Base-by-base conservation (phyloP, 2,888 invertebrate genomes). In the Copidosoma aretas region DNA sequence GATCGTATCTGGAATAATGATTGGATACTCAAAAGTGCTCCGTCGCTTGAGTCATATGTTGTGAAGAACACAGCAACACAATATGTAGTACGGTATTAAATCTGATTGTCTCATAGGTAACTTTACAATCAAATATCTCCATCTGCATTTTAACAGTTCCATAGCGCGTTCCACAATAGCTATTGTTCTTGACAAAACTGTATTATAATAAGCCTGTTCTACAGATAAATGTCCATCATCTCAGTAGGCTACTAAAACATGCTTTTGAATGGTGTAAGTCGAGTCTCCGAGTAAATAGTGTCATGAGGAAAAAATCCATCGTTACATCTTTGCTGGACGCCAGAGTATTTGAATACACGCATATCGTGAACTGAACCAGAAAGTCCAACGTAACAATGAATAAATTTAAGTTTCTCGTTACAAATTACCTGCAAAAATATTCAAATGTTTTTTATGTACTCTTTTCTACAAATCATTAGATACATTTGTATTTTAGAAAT, bases 311-410 rank as follows among this genome's bases (percentile, higher is more conserved):
- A 68, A n/a, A 69, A 57, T 15, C 56, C 49, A 19, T 58, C 60
- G 21, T 19, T 32, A 43, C 67, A 62, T 15, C 66, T 41, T 43
- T 68, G 49, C n/a, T 68, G 61, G 17, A 72, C 32, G 3, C 61
- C 68, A 0, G 73, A 73, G n/a, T 69, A 53, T 43, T 56, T 60
- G 41, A 70, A 68, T 14, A 72, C 71, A 43, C 70, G 49, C 54
- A 64, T 67, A 53, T 73, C 73, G 41, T 72, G 71, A 14, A 73
- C 67, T n/a, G 71, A 73, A 12, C 72, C 68, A 39, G 60, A 57
- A 19, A 66, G 65, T 21, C 71, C 71, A 51, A 70, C 57, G 49
- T 70, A 73, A 49, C 66, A 68, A 46, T 71, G 69, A 8, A 67
- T 60, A n/a, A 71, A 71, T 58, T 60, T 17, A 32, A 60, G 39